Evolutionary conservation across 37 sponge, comb jelly and placozoan species (phyloP).

Genomic region (Sycon ciliatum): DNA sequence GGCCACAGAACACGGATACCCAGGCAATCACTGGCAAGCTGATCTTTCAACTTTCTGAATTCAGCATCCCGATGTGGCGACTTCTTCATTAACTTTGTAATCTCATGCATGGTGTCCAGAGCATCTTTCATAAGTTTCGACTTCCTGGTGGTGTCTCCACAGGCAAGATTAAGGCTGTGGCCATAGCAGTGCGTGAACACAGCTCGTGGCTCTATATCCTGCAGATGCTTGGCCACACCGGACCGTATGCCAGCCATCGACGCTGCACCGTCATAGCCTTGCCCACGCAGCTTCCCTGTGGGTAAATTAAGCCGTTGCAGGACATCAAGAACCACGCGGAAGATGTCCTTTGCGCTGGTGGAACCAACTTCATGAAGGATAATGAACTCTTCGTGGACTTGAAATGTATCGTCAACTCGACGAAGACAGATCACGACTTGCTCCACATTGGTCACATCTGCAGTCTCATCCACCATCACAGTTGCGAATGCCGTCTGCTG

Average conservation of each 20-base stretch:
- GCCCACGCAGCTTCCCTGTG: conserved; percentile 34
- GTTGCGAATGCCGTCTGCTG: neutral
- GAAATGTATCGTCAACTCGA: conserved; percentile 33
- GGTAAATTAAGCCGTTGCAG: conserved; percentile 32
- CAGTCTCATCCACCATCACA: conserved; percentile 46
- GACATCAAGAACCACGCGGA: conserved; percentile 29
- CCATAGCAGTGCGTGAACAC: conserved; percentile 39
- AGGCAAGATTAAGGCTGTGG: conserved; percentile 54
- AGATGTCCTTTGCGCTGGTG: conserved; percentile 16
- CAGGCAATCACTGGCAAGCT: conserved; percentile 18
- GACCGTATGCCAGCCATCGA: conserved; percentile 28
- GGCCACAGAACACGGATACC: too few species aligned
- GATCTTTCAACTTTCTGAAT: conserved; percentile 35
- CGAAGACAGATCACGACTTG: conserved; percentile 45
- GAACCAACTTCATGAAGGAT: conserved; percentile 19
- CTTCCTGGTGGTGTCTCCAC: conserved; percentile 37
- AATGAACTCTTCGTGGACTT: conserved; percentile 39
- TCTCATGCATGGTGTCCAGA: conserved; percentile 41
- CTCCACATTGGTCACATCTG: conserved; percentile 33
- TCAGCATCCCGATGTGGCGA: conserved; percentile 51
- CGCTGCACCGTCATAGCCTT: conserved; percentile 59
- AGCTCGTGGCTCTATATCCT: conserved; percentile 24
- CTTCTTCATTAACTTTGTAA: conserved; percentile 49
- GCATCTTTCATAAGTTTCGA: conserved; percentile 45
- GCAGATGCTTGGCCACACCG: conserved; percentile 31